A percentile compares a stretch with the other conserved stretches of the same genome.
Conservation (phyloP, 2,113 vertebrate genomes). For the Carlito syrichta region DNA sequence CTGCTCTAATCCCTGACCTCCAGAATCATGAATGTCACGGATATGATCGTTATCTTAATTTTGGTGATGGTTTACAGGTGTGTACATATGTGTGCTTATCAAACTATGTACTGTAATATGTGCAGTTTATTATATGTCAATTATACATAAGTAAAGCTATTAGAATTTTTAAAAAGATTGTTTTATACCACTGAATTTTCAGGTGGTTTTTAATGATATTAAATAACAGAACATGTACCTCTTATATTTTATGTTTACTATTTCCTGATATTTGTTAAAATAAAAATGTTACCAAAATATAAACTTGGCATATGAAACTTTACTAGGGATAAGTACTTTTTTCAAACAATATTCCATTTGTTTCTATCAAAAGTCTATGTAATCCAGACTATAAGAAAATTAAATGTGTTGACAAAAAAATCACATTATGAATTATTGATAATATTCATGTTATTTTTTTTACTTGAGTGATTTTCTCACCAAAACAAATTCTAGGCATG, state of each 20-base stretch:
- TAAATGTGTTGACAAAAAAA: not conserved
- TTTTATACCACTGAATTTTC: not conserved
- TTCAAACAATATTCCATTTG: not conserved
- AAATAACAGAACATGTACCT: not conserved
- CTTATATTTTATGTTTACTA: not conserved
- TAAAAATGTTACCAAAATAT: conserved; percentile 12
- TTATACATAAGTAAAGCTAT: not conserved
- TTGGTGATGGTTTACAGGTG: not conserved
- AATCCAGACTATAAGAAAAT: not conserved
- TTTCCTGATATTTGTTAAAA: not conserved
- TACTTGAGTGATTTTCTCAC: not conserved
- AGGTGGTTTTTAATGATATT: not conserved
- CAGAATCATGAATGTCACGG: not conserved
- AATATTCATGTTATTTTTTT: not conserved
- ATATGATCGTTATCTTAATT: not conserved
- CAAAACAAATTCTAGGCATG: not conserved
- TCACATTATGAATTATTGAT: not conserved
- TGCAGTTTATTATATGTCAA: not conserved
- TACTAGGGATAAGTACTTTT: not conserved
- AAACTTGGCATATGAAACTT: not conserved
- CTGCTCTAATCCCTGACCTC: not conserved
- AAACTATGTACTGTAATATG: not conserved
- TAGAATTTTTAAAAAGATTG: not conserved
- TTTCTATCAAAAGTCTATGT: not conserved
- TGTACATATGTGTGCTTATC: not conserved